Percentiles rank a stretch among this genome's conserved stretches.
Evolutionary conservation across 2,797 vertebrate species (phyloP).

Genomic region (Mormyrus hasselquistii): DNA sequence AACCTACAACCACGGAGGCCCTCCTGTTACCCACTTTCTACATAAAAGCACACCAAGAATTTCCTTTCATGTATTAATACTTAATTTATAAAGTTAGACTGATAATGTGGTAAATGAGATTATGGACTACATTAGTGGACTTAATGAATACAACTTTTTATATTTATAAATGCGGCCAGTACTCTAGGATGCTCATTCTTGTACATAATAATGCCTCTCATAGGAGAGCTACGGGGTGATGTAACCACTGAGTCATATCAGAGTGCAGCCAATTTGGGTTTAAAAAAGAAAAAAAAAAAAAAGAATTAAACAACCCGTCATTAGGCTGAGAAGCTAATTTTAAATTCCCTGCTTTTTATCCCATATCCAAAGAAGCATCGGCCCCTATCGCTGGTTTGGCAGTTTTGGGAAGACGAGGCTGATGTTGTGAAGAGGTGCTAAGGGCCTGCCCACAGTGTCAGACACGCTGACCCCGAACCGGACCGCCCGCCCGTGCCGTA

Average conservation of each 20-base stretch:
- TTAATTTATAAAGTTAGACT: not conserved
- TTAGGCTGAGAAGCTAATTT: not conserved
- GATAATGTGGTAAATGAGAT: not conserved
- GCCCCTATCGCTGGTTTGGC: not conserved
- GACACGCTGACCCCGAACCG: not conserved
- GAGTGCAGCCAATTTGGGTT: not conserved
- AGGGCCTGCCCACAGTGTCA: not conserved
- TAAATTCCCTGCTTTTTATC: not conserved
- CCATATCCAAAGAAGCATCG: not conserved
- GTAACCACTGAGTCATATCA: slow-evolving; percentile 11
- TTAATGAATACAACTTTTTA: not conserved
- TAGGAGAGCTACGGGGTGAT: not conserved
- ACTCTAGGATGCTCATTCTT: not conserved
- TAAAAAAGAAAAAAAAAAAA: not conserved
- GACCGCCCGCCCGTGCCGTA: not conserved
- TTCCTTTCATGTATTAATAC: not conserved
- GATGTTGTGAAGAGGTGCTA: not conserved
- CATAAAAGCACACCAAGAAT: not conserved
- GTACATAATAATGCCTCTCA: not conserved
- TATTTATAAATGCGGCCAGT: not conserved
- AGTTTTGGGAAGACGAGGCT: not conserved
- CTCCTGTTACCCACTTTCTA: not conserved
- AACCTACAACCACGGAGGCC: not conserved
- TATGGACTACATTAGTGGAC: not conserved
- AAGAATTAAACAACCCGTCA: not conserved